A percentile compares a stretch with the other conserved stretches of the same genome.
Conservation (phyloP, 2,797 vertebrate genomes). For the Rallus crepitans region DNA sequence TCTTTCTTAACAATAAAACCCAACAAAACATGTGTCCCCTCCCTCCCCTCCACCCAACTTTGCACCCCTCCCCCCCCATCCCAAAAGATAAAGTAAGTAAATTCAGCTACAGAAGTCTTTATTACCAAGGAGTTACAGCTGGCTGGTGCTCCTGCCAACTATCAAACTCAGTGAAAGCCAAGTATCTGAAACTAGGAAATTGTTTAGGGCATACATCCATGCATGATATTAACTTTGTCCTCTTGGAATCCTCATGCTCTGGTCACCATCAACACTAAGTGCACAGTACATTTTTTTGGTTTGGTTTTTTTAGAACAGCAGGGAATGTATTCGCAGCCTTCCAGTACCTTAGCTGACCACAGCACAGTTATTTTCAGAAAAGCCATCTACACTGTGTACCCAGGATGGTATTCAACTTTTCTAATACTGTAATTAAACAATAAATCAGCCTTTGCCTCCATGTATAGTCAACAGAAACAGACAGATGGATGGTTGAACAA, state of each 20-base stretch:
- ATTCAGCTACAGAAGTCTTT: neutral
- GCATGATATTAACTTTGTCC: neutral
- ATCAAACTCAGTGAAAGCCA: neutral
- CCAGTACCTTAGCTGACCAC: neutral
- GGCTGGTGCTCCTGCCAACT: neutral
- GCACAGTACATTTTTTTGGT: neutral
- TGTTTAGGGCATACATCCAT: neutral
- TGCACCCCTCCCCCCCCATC: too few relatives aligned
- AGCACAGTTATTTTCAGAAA: neutral
- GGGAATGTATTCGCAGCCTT: neutral
- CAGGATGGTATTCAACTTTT: neutral
- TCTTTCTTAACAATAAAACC: neutral
- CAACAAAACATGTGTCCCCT: too few relatives aligned
- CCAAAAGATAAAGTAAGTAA: neutral
- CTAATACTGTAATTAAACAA: neutral
- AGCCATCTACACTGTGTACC: neutral
- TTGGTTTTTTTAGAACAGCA: neutral
- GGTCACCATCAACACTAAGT: neutral
- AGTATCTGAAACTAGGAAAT: neutral
- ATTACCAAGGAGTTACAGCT: neutral
- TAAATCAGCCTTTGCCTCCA: neutral
- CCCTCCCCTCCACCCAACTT: too few relatives aligned
- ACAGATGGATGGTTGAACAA: neutral
- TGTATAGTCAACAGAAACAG: neutral
- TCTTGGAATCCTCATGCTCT: neutral